Base-by-base conservation (phyloP, 2,888 invertebrate genomes). In the Aporophyla lueneburgensis region DNA sequence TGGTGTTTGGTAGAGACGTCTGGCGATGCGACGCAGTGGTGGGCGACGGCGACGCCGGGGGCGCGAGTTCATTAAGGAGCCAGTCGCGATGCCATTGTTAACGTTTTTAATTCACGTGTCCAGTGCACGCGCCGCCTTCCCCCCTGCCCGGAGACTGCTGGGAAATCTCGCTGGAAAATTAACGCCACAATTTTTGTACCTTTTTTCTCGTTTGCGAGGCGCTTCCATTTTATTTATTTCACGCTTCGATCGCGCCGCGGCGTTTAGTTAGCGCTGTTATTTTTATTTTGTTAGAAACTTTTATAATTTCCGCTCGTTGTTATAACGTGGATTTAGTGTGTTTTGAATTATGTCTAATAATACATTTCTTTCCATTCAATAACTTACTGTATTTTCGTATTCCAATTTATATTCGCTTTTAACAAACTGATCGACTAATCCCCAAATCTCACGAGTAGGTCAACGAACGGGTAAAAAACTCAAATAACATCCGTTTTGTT, bases 41-140 rank as follows among this genome's bases (percentile, higher is more conserved):
- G 76, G 81, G 80, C 63, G 73, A 67, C 80, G 84, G 89, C 59
- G 72, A 62, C 79, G 84, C 90, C 90, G 87, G 85, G 84, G 90
- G 91, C 91, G 89, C 88, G 89, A 89, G 93, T 95, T 96, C 96
- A 95, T 95, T 95, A 96, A 94, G 94, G 91, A 94, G 92, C 93
- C 91, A 90, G 92, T 92, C 93, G 94, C 92, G 92, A 90, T 92
- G 93, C 90, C 94, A 94, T 95, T 96, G 96, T 96, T 95, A 96
- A 94, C 94, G 94, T 94, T 96, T 96, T 96, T 96, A 96, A 96
- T 96, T 96, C 96, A 96, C 94, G 95, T 96, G 96, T 96, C 96
- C 94, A 92, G 91, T 92, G 94, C 96, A 96, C 95, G 95, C 95
- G 94, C 93, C 91, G 92, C 92, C 92, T 91, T 91, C 89, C 89